phyloP scores from a whole-genome alignment of 2,113 vertebrate genomes.

The Speoplatyrhinus poulsoni region DNA sequence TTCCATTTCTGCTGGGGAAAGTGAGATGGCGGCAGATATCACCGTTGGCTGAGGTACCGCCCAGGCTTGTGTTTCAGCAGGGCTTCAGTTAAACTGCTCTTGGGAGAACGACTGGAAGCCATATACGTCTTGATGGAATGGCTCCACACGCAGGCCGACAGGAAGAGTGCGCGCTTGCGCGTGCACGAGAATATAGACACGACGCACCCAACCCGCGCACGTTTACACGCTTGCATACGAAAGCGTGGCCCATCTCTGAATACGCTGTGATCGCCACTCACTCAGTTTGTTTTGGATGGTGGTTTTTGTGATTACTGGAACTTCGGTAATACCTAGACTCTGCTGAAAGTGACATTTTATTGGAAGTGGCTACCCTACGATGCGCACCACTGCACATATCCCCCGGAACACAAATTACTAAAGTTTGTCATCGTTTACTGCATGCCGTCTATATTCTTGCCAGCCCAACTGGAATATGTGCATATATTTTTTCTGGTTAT shows the following conservation, averaged over 20 bases:
- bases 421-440: slow-evolving; percentile 43
- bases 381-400: slow-evolving; percentile 27
- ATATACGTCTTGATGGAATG: slow-evolving; percentile 46
- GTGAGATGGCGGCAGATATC: slow-evolving; percentile 50
- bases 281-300: slow-evolving; percentile 9
- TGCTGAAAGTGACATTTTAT: slow-evolving; percentile 30
- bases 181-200: neutral
- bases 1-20: slow-evolving; percentile 43
- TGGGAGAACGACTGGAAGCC: slow-evolving; percentile 47
- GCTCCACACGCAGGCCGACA: slow-evolving; percentile 10
- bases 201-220: neutral
- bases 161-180: neutral
- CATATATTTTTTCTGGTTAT: slow-evolving; percentile 44
- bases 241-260: slow-evolving; percentile 1
- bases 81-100: slow-evolving; percentile 61
- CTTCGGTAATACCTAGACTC: slow-evolving; percentile 3
- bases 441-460: slow-evolving; percentile 30
- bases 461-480: slow-evolving; percentile 35
- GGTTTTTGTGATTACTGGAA: slow-evolving; percentile 15
- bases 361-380: slow-evolving; percentile 9
- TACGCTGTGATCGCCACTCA: slow-evolving; percentile 5
- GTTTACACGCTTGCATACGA: neutral
- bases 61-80: slow-evolving; percentile 46
- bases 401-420: slow-evolving; percentile 28
- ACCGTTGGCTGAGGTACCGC: slow-evolving; percentile 34